phyloP scores from a whole-genome alignment of 2,113 vertebrate species.

The Phalacrocorax aristotelis region DNA sequence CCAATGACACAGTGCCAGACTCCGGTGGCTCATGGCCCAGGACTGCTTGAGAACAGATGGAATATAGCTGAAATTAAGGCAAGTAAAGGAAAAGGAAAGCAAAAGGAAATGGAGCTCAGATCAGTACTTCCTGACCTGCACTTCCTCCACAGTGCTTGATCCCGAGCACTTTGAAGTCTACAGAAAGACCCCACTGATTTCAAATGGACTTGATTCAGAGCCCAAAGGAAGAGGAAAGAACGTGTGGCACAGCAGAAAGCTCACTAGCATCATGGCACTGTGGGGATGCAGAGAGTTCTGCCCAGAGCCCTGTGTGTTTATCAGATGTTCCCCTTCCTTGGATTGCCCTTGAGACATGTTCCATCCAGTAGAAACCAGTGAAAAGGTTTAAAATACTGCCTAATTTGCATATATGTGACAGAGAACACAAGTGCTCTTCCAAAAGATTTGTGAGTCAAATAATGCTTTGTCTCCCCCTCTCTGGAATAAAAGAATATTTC shows the following conservation, averaged over 20 bases:
- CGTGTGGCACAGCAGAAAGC: background rate
- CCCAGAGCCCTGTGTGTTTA: background rate
- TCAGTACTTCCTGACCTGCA: background rate
- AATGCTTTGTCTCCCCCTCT: background rate
- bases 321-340: background rate
- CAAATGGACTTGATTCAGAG: background rate
- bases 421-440: background rate
- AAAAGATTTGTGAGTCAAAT: background rate
- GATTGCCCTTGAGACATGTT: background rate
- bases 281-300: background rate
- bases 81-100: background rate
- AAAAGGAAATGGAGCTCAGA: background rate
- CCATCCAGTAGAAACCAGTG: background rate
- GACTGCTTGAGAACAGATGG: background rate
- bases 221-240: background rate
- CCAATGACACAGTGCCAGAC: background rate
- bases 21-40: background rate
- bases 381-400: background rate
- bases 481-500: background rate
- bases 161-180: background rate
- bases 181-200: background rate
- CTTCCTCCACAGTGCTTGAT: background rate
- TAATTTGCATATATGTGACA: conserved; percentile 11
- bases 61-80: background rate
- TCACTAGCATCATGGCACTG: background rate